phyloP scores from a whole-genome alignment of 2,113 vertebrate genomes.

The Centropus unirufus region DNA sequence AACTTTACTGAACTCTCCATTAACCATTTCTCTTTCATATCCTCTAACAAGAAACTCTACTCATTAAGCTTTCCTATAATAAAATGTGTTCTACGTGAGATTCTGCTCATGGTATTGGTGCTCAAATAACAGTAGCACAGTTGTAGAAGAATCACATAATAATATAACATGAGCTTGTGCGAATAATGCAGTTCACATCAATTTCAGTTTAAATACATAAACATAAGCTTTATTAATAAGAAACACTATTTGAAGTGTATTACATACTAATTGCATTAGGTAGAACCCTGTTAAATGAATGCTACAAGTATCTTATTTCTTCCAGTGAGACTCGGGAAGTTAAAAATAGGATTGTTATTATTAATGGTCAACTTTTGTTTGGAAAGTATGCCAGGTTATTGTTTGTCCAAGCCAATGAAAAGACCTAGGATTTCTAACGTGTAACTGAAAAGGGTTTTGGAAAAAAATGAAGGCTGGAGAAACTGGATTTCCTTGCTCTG shows the following conservation, averaged over 20 bases:
- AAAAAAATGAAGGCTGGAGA: not conserved
- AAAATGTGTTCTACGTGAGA: not conserved
- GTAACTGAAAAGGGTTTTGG: not conserved
- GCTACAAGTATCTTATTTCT: not conserved
- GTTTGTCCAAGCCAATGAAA: not conserved
- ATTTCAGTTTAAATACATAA: not conserved
- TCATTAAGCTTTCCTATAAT: not conserved
- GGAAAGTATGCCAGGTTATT: not conserved
- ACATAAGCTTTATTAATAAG: not conserved
- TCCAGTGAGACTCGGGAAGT: not conserved
- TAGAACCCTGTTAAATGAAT: not conserved
- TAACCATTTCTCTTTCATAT: not conserved
- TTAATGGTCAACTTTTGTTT: not conserved
- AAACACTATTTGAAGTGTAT: not conserved
- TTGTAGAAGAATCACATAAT: not conserved
- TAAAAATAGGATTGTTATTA: not conserved
- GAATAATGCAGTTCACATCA: not conserved
- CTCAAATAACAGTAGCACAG: not conserved
- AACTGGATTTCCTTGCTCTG: not conserved
- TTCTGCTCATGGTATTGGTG: not conserved
- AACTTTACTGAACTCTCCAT: not conserved
- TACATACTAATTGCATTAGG: not conserved
- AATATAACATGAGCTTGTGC: not conserved
- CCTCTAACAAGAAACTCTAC: not conserved
- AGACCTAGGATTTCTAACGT: not conserved